Base-by-base conservation (phyloP, 2,797 vertebrate species). In the Enteromius trimaculatus region DNA sequence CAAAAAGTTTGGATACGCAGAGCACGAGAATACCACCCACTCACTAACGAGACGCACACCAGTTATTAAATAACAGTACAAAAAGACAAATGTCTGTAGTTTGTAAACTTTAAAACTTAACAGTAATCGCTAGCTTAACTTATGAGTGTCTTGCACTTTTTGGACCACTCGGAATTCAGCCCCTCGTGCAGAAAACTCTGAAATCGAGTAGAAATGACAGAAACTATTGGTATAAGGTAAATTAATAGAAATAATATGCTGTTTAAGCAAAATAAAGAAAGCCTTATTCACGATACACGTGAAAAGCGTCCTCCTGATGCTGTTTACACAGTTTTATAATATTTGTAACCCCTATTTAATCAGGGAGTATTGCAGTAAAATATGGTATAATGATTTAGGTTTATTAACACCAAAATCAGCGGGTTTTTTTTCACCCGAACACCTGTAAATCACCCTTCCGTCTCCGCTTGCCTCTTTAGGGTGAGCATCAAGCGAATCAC, bases 81-180 rank as follows among this genome's bases (percentile, higher is more conserved):
- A 60, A 3, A 19, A 81, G 6, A 4, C 17, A 17, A 4, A 39
- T 16, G n/a, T 51, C n/a, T 39, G 1, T 26, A 17, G 16, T n/a
- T 3, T 26, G 16, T 16, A 11, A 77, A 42, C 74, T 23, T 60
- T 11, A 11, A 60, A 55, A 37, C 44, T 19, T 62, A 11, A 23
- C 1, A 60, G 5, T 42, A 39, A 17, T 3, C 13, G 2, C 58
- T 44, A 3, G 26, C 58, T 42, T 31, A 7, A 29, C 16, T 2
- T 60, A 9, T 29, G 19, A 64, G 76, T 64, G 47, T 11, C 17
- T 42, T 77, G 17, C 37, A 77, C 55, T 77, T 62, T 77, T 70
- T 44, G 7, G 71, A 42, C 39, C 34, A 31, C 58, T 17, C 17
- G 14, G 13, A 62, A 42, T 62, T 26, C 23, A 77, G 39, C 10